Percentiles rank a stretch among this genome's conserved stretches.
These are phyloP conservation scores for Leucopternis melanops DNA, from an alignment of 2,113 vertebrate species.

Conservation along the genomic window DNA sequence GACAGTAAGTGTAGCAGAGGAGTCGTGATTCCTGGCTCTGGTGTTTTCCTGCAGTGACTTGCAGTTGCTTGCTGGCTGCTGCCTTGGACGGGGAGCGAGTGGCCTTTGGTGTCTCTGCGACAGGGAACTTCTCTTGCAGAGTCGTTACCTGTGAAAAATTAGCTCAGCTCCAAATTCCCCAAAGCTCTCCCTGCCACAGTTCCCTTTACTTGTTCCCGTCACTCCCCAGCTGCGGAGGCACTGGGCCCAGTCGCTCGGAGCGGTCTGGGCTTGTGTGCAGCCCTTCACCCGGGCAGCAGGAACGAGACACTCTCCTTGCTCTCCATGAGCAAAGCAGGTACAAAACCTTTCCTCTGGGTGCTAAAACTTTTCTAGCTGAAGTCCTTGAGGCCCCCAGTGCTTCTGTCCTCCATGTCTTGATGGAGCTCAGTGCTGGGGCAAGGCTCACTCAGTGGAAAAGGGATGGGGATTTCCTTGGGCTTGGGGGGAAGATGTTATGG, in stretches of 20 bases:
- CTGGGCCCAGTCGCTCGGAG: background rate
- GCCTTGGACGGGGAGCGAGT: fast-evolving
- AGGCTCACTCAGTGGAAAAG: background rate
- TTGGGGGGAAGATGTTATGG: background rate
- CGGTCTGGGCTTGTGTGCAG: background rate
- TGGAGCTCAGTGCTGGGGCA: background rate
- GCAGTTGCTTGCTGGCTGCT: background rate
- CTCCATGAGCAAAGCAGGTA: background rate
- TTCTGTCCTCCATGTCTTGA: fast-evolving
- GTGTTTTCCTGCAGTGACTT: background rate
- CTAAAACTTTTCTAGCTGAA: background rate
- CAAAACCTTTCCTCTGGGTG: background rate
- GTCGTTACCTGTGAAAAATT: background rate
- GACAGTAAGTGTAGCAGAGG: background rate
- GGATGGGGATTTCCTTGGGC: background rate
- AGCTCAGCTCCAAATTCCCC: background rate
- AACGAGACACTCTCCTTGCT: fast-evolving
- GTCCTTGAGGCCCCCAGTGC: background rate
- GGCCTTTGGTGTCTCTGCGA: background rate
- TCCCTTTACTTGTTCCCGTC: background rate
- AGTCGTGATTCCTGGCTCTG: background rate
- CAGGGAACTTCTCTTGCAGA: background rate
- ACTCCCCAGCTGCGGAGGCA: background rate
- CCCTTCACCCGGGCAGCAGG: background rate
- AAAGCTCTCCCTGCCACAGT: background rate